Percentiles rank a stretch among this genome's conserved stretches.
Evolutionary conservation across 2,888 invertebrate species (phyloP).

Genomic region (Drosophila tanythrix): DNA sequence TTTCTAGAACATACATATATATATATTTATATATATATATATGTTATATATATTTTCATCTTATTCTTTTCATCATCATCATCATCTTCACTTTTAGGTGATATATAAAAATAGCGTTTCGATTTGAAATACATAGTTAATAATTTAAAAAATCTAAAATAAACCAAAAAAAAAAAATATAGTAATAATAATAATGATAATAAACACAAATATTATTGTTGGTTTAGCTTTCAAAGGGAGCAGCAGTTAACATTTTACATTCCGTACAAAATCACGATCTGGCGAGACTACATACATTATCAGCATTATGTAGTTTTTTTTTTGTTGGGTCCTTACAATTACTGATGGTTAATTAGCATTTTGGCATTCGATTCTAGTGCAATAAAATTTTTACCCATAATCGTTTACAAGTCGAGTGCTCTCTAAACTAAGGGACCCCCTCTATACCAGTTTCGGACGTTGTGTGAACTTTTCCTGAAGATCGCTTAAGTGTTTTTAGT

Average conservation of each 20-base stretch:
- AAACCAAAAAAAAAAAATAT: conserved; percentile 21
- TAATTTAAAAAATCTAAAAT: conserved; percentile 48
- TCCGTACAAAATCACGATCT: conserved; percentile 43
- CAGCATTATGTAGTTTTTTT: conserved; percentile 39
- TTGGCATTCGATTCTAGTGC: conserved; percentile 57
- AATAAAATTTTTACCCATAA: conserved; percentile 11
- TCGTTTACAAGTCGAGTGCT: conserved; percentile 21
- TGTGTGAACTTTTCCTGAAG: conserved; percentile 38
- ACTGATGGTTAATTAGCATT: conserved; percentile 50
- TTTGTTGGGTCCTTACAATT: conserved; percentile 25
- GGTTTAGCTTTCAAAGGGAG: conserved; percentile 30
- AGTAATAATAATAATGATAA: neutral
- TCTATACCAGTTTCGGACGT: conserved; percentile 40
- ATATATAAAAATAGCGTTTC: conserved; percentile 70
- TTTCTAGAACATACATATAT: conserved; percentile 34
- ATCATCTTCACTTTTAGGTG: conserved; percentile 34
- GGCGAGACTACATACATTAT: conserved; percentile 50
- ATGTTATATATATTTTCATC: conserved; percentile 15
- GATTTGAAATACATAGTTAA: conserved; percentile 58
- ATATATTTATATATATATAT: neutral
- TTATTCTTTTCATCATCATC: conserved; percentile 3
- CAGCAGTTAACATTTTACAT: conserved; percentile 17
- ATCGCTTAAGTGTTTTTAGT: neutral
- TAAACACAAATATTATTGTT: conserved; percentile 46
- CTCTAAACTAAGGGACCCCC: conserved; percentile 30